phyloP scores from a whole-genome alignment of 2,797 vertebrate species.

The Antrozous pallidus region DNA sequence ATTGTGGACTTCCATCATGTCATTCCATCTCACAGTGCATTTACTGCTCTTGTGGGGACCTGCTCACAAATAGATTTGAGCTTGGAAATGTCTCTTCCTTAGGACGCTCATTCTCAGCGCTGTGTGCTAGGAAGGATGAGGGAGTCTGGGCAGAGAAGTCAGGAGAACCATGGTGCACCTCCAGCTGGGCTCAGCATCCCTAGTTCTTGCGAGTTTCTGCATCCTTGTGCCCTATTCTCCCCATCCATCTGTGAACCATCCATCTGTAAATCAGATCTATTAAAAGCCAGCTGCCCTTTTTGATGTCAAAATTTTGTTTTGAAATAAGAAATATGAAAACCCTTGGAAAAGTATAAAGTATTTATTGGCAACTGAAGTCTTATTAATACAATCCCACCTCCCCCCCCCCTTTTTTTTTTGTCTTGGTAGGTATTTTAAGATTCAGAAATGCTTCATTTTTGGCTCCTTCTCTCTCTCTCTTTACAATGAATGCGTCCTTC shows the following conservation, averaged over 20 bases:
- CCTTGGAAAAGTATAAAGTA: background rate
- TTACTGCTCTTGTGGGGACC: background rate
- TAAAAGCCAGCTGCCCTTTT: background rate
- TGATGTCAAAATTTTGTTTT: background rate
- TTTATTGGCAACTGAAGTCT: background rate
- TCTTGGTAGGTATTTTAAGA: slow-evolving; percentile 73
- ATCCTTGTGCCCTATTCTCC: background rate
- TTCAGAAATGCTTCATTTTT: slow-evolving; percentile 74
- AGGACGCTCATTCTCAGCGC: background rate
- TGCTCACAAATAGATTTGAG: background rate
- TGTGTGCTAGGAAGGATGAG: background rate
- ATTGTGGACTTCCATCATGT: background rate
- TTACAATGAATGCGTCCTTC: slow-evolving; percentile 64
- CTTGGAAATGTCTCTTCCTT: accelerated
- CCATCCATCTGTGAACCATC: background rate
- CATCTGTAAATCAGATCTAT: background rate
- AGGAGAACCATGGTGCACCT: accelerated
- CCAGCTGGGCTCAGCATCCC: background rate
- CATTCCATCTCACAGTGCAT: background rate
- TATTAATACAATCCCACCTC: background rate
- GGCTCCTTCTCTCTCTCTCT: slow-evolving; percentile 65
- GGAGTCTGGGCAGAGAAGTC: background rate
- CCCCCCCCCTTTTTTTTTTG: too few species aligned
- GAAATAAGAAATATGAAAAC: background rate
- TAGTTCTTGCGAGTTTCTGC: background rate